Base-by-base conservation (phyloP, 2,888 invertebrate species). In the Fissipunctia ypsillon region DNA sequence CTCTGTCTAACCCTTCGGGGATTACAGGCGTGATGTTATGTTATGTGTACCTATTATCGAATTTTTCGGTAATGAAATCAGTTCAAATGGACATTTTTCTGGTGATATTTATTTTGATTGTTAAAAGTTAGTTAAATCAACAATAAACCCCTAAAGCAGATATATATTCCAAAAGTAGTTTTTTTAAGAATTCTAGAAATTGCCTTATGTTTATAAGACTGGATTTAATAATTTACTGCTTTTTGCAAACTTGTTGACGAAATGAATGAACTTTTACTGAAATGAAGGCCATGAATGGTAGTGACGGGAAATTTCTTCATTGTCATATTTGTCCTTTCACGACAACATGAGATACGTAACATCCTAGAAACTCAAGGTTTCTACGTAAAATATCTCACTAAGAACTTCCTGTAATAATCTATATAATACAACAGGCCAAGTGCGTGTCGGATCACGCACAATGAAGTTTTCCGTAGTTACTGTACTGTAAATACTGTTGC, bases 241-340 rank as follows among this genome's bases (percentile, higher is more conserved):
- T 54, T 66, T 57, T 38, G 14, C 5, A 41, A 56, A 54, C n/a
- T 14, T 9, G 35, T 14, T 67, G 48, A 50, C 31, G 66, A 82
- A 82, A 80, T 78, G 19, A 69, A 78, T 67, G 43, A 72, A 81
- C 82, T 71, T 81, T 72, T 61, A 73, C 57, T 45, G 59, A 69
- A 73, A 52, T 38, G 28, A 31, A 7, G 73, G 35, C 69, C 43
- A 45, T 69, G 48, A 69, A 67, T 64, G 59, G 50, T 16, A 35
- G 16, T 19, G 9, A 9, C 19, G 10, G 28, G 52, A 67, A 56
- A 57, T 83, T 68, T 68, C 50, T 74, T 48, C 16, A 35, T 12
- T 35, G 16, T 25, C 19, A 50, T 71, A 56, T 69, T 64, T 67
- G 35, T 78, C 54, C 68, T 72, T 78, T 72, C 16, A 45, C n/a